Percentiles rank a stretch among this genome's conserved stretches.
Evolutionary conservation across 1,140 invertebrate genomes (phyloP).

Genomic region (Calosoma granatense): DNA sequence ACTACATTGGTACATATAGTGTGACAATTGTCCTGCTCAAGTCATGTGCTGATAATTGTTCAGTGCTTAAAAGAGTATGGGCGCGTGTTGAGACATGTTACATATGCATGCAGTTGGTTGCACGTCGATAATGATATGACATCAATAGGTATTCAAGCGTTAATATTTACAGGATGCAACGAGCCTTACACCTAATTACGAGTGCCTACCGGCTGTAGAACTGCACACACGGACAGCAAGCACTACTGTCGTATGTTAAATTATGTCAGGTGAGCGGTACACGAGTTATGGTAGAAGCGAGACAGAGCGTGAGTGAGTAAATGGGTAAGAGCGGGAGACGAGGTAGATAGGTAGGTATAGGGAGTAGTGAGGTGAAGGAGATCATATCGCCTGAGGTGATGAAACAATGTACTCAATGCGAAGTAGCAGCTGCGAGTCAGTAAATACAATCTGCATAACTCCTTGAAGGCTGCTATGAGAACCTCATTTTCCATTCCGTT

Average conservation of each 20-base stretch:
- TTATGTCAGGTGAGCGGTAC: too few relatives aligned
- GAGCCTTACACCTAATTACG: background rate
- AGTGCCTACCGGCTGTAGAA: too few relatives aligned
- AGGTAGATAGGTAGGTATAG: too few relatives aligned
- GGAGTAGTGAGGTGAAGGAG: background rate
- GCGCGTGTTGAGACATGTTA: background rate
- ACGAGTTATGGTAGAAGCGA: background rate
- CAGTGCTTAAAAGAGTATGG: background rate
- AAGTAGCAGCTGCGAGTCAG: conserved; percentile 3
- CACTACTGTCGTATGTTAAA: too few relatives aligned
- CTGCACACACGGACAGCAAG: too few relatives aligned
- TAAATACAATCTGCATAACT: conserved; percentile 9
- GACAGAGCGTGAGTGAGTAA: too few relatives aligned
- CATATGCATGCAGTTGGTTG: background rate
- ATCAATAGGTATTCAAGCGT: background rate
- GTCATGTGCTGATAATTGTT: background rate
- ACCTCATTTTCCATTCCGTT: conserved; percentile 7
- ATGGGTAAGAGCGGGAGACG: too few relatives aligned
- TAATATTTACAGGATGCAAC: background rate
- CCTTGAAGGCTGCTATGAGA: background rate
- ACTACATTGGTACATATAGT: too few relatives aligned
- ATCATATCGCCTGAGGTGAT: background rate
- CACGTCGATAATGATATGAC: background rate
- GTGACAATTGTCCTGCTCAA: background rate
- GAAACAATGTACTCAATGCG: background rate